Conservation (phyloP, 37 sponge, comb jelly and placozoan species). For the Petrosia ficiformis region DNA sequence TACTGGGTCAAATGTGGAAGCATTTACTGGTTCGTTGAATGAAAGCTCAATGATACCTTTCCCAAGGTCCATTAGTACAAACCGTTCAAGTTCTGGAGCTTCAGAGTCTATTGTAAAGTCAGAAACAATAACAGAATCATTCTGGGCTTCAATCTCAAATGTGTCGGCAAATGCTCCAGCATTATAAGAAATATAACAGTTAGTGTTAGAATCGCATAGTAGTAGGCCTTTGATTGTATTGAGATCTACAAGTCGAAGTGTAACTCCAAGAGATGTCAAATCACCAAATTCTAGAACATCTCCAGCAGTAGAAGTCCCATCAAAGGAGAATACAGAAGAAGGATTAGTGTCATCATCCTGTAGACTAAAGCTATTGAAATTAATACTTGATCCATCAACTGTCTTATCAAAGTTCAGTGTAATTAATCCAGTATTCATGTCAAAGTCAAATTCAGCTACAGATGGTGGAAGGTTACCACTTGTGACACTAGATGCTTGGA, state of each 20-base stretch:
- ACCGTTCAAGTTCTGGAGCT: conserved; percentile 44
- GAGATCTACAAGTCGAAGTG: conserved; percentile 48
- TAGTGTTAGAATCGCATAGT: conserved; percentile 43
- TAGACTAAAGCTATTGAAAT: conserved; percentile 35
- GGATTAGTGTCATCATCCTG: conserved; percentile 29
- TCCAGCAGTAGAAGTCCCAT: not conserved
- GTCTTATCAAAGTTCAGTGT: conserved; percentile 70
- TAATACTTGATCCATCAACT: conserved; percentile 51
- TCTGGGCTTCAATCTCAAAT: conserved; percentile 31
- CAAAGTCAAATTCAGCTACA: conserved; percentile 52
- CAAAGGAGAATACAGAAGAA: conserved; percentile 22
- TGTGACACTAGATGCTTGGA: conserved; percentile 50
- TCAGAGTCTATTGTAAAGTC: conserved; percentile 40
- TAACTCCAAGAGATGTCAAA: conserved; percentile 35
- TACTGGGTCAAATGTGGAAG: conserved; percentile 70
- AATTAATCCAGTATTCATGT: conserved; percentile 72
- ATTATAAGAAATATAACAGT: conserved; percentile 63
- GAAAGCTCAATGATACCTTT: conserved; percentile 47
- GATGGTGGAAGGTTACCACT: conserved; percentile 67
- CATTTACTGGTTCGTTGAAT: conserved; percentile 85
- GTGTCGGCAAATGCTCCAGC: conserved; percentile 62
- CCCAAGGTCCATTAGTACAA: conserved; percentile 46
- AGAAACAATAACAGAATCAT: conserved; percentile 27
- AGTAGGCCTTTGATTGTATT: conserved; percentile 63
- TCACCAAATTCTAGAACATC: conserved; percentile 18